Conservation (phyloP, 2,797 vertebrate genomes). For the Hydrophis major region DNA sequence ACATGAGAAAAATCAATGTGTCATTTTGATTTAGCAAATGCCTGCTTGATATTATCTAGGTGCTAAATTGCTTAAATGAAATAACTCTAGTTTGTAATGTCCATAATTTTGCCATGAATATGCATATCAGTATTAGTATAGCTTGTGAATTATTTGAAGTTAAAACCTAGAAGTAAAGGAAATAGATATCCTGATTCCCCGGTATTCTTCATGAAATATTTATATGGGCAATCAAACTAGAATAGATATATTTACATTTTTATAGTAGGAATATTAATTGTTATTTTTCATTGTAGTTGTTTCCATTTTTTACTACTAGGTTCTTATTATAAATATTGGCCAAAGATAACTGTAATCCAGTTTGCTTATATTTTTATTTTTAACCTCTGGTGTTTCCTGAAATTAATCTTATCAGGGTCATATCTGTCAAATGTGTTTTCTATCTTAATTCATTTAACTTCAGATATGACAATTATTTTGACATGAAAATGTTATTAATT, state of each 20-base stretch:
- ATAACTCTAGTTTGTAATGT: neutral
- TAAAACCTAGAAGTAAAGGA: neutral
- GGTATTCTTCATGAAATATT: neutral
- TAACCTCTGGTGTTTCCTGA: conserved; percentile 17
- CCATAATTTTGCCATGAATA: neutral
- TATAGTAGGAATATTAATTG: neutral
- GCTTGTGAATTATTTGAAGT: neutral
- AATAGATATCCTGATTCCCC: neutral
- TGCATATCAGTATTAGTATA: neutral
- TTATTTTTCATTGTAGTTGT: neutral
- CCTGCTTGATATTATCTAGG: neutral
- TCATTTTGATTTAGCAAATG: neutral
- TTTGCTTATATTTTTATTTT: neutral
- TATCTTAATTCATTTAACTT: conserved; percentile 75
- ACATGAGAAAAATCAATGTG: neutral
- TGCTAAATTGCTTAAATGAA: neutral
- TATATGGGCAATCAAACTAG: neutral
- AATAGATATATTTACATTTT: neutral
- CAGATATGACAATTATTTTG: conserved; percentile 79
- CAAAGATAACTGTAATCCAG: neutral
- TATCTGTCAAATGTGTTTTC: conserved; percentile 73
- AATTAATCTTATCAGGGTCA: conserved; percentile 65
- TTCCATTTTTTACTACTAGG: neutral
- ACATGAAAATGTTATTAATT: conserved; percentile 70
- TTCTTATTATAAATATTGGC: conserved; percentile 6